These are phyloP conservation scores for Cuculus canorus DNA, from an alignment of 2,797 vertebrate genomes.

Conservation along the genomic window DNA sequence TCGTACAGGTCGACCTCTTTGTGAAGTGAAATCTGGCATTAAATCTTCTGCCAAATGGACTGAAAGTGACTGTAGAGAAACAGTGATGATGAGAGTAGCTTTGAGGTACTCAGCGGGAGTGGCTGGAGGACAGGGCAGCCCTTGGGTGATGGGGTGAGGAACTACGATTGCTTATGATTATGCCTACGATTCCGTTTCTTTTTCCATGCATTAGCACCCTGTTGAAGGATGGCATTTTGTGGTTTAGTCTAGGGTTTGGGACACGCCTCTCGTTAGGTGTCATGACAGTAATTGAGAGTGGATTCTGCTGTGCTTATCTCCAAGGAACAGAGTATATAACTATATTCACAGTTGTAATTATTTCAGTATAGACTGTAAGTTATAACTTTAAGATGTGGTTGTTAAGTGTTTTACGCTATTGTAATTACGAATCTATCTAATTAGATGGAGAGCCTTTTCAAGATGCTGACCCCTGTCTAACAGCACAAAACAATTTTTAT, in stretches of 20 bases:
- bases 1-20: not conserved
- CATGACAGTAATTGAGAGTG: fast-evolving
- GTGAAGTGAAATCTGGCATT: not conserved
- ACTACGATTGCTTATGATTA: too few relatives aligned
- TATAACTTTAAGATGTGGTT: not conserved
- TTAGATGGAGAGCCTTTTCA: not conserved
- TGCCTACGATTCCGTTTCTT: fast-evolving
- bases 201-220: fast-evolving
- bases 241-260: not conserved
- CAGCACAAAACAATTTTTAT: not conserved
- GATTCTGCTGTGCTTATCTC: not conserved
- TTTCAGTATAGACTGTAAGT: not conserved
- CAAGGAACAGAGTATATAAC: fast-evolving
- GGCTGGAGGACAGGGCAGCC: not conserved
- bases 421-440: constrained; percentile 7
- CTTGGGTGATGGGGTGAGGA: not conserved
- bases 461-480: constrained; percentile 10
- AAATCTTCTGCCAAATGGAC: fast-evolving
- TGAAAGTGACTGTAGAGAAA: fast-evolving
- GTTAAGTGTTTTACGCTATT: not conserved
- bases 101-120: not conserved
- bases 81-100: fast-evolving
- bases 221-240: fast-evolving
- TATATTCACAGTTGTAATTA: not conserved
- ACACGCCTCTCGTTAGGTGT: fast-evolving